Percentiles rank a stretch among this genome's conserved stretches.
phyloP scores from a whole-genome alignment of 2,797 vertebrate species.

The Sardinella longiceps region DNA sequence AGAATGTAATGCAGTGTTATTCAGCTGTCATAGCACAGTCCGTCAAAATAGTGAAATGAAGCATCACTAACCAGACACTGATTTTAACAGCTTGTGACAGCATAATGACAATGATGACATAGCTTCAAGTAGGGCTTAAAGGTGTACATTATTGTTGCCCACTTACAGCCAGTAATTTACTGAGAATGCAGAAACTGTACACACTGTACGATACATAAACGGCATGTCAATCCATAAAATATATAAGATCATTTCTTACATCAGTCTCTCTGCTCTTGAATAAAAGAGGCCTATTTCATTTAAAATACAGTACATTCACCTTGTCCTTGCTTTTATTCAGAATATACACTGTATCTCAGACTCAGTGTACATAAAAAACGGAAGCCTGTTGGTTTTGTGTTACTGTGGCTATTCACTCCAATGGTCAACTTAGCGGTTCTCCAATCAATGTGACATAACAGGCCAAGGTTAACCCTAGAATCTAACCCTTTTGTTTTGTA shows the following conservation, averaged over 20 bases:
- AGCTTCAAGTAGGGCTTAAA: not conserved
- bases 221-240: too few relatives aligned
- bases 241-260: too few relatives aligned
- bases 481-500: not conserved
- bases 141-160: not conserved
- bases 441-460: not conserved
- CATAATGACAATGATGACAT: not conserved
- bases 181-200: not conserved
- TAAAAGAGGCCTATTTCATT: not conserved
- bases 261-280: not conserved
- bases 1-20: not conserved
- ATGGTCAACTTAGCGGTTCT: not conserved
- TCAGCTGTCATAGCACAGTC: not conserved
- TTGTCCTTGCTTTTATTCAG: not conserved
- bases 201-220: too few relatives aligned
- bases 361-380: too few relatives aligned
- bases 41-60: not conserved
- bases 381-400: too few relatives aligned
- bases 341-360: not conserved
- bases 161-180: not conserved
- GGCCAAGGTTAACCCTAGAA: not conserved
- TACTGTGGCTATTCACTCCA: too few relatives aligned
- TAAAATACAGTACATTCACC: not conserved
- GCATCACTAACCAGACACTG: not conserved
- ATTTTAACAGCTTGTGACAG: not conserved